Conservation (phyloP, 2,888 invertebrate genomes). For the Eupeodes latifasciatus region DNA sequence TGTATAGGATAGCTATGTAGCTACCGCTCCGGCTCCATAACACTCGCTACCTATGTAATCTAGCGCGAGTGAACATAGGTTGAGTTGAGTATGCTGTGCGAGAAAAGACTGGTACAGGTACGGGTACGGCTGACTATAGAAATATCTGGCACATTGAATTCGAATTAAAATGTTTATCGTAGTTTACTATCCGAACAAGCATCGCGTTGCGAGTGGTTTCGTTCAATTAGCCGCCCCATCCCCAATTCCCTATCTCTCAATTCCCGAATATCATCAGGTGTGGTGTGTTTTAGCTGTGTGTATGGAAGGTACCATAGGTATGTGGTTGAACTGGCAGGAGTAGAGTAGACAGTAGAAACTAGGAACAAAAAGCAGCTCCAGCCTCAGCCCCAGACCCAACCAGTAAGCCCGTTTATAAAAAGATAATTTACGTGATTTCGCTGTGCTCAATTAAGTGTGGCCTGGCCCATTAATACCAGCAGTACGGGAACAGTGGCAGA, state of each 20-base stretch:
- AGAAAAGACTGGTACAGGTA: neutral
- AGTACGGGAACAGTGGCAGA: neutral
- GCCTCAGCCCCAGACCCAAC: neutral
- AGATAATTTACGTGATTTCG: constrained; percentile 75
- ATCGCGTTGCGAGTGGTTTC: constrained; percentile 69
- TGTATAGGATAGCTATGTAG: constrained; percentile 10
- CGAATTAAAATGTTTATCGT: constrained; percentile 76
- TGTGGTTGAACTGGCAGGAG: constrained; percentile 48
- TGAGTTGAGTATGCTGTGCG: neutral
- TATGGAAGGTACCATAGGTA: constrained; percentile 2
- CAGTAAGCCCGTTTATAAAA: constrained; percentile 54
- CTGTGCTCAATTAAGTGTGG: constrained; percentile 73
- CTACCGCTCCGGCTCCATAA: constrained; percentile 30
- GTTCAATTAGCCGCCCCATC: constrained; percentile 72
- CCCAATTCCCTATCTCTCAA: constrained; percentile 53
- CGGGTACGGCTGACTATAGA: constrained; percentile 32
- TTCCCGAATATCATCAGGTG: constrained; percentile 66
- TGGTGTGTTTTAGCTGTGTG: constrained; percentile 7
- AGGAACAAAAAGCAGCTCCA: neutral
- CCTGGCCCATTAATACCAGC: constrained; percentile 29
- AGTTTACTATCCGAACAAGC: constrained; percentile 74
- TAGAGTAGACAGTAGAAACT: neutral
- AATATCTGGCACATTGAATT: constrained; percentile 75
- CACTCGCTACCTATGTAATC: constrained; percentile 10
- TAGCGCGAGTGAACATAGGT: neutral